Percentiles rank a stretch among this genome's conserved stretches.
Conservation (phyloP, 2,888 invertebrate genomes). For the Brenthis hecate region DNA sequence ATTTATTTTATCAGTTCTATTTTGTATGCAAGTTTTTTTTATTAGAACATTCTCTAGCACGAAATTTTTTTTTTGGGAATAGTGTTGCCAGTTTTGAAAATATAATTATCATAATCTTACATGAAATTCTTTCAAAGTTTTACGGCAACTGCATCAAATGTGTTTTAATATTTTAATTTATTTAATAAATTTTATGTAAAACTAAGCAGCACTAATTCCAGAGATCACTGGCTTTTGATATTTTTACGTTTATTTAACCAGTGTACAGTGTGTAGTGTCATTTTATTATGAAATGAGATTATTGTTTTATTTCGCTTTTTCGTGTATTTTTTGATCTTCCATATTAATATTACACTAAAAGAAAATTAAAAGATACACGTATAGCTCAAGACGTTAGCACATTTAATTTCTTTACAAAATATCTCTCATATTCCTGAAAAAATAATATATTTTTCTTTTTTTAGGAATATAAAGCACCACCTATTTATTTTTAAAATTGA, state of each 20-base stretch:
- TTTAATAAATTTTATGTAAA: not conserved
- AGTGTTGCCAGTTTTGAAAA: constrained; percentile 13
- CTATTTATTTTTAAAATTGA: constrained; percentile 41
- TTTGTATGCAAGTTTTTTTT: constrained; percentile 20
- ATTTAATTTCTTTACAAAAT: not conserved
- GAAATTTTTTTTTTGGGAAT: not conserved
- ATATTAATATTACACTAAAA: not conserved
- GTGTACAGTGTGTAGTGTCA: constrained; percentile 4
- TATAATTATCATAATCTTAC: not conserved
- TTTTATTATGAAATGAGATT: constrained; percentile 11
- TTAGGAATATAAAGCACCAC: constrained; percentile 18
- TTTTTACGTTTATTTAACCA: not conserved
- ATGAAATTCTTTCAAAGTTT: not conserved
- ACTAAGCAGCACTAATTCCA: constrained; percentile 4
- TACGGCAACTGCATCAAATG: not conserved
- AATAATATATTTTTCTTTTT: not conserved
- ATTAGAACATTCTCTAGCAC: too few species aligned
- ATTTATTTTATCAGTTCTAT: constrained; percentile 43
- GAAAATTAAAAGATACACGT: constrained; percentile 7
- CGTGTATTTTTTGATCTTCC: constrained; percentile 13
- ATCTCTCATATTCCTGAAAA: not conserved
- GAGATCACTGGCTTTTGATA: not conserved
- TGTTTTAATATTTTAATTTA: not conserved
- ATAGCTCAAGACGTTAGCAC: constrained; percentile 4
- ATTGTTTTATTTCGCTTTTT: not conserved